Conservation (phyloP, 2,888 invertebrate species). For the Vannuccia rotundouncinata region DNA sequence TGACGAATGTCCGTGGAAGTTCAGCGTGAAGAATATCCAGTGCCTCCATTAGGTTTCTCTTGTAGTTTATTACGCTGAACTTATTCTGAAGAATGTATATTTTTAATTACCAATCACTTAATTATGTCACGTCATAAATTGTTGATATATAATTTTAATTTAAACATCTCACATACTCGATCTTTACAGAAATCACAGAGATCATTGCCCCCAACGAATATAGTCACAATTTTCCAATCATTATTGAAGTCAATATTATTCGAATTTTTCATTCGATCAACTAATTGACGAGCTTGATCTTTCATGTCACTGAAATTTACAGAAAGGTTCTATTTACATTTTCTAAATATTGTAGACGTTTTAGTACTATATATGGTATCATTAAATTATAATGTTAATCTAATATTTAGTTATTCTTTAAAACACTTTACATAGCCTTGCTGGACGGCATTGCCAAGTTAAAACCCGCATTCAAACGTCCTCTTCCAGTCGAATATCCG, state of each 20-base stretch:
- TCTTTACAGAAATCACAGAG: constrained; percentile 48
- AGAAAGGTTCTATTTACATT: too few species aligned
- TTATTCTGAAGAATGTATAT: not conserved
- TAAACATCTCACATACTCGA: not conserved
- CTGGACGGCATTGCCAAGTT: too few species aligned
- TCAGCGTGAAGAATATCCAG: constrained; percentile 48
- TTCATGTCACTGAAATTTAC: not conserved
- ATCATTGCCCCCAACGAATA: constrained; percentile 53
- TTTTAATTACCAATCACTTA: too few species aligned
- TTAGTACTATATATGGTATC: too few species aligned
- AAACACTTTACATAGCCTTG: too few species aligned
- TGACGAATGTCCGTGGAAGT: constrained; percentile 52
- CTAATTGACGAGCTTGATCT: not conserved
- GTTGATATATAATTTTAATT: not conserved
- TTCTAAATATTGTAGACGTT: too few species aligned
- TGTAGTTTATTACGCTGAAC: not conserved
- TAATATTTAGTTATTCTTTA: too few species aligned
- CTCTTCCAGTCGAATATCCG: too few species aligned
- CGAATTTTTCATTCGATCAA: not conserved
- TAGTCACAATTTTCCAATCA: constrained; percentile 45
- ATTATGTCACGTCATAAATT: too few species aligned
- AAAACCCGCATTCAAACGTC: too few species aligned
- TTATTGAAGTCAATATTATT: not conserved
- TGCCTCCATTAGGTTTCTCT: constrained; percentile 43
- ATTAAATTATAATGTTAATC: too few species aligned